Base-by-base conservation (phyloP, 23 tunicate genomes). In the Aplidium turbinatum region DNA sequence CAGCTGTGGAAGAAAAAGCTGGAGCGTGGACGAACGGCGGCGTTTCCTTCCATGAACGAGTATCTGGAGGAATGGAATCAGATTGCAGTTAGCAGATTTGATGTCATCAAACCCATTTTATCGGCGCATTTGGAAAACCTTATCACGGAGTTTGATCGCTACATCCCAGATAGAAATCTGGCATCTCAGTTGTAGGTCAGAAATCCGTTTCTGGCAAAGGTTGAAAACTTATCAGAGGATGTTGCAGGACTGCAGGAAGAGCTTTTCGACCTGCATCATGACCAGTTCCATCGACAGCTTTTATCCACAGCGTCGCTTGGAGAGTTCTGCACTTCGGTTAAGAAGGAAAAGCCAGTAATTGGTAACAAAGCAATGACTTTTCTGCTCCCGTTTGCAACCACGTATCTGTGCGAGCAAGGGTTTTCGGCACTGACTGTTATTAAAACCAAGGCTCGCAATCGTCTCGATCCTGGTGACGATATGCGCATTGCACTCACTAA, bases 61-160 rank as follows among this genome's bases (percentile, higher is more conserved):
- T 68, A 68, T 68, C 25, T 68, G 75, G 75, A 68, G 75, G 75
- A 68, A 47, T 78, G 83, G 83, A 78, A 47, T 78, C 70, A 74
- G 50, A 74, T 57, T 57, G 83, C 75, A 28, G 55, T 54, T 80
- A 51, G 38, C 77, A 80, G 77, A 36, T 68, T 68, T 54, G 85
- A 80, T 80, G 77, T 68, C 77, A 80, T 80, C 74, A 73, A 73
- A 31, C 79, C 67, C 45, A 28, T 73, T 31, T 68, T 73, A 5
- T 18, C 57, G 40, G 79, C 32, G 68, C 83, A 78, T 50, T 65
- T 78, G 83, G 75, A 78, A 78, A 78, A 76, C 75, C 73, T 78
- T 35, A 79, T 79, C 77, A 79, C 68, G 68, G 85, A 79, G 77
- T 79, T 79, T 53, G 77, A 79, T 79, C 77, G 85, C 85, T 79